Conservation (phyloP, 2,113 vertebrate species). For the Mirza zaza region DNA sequence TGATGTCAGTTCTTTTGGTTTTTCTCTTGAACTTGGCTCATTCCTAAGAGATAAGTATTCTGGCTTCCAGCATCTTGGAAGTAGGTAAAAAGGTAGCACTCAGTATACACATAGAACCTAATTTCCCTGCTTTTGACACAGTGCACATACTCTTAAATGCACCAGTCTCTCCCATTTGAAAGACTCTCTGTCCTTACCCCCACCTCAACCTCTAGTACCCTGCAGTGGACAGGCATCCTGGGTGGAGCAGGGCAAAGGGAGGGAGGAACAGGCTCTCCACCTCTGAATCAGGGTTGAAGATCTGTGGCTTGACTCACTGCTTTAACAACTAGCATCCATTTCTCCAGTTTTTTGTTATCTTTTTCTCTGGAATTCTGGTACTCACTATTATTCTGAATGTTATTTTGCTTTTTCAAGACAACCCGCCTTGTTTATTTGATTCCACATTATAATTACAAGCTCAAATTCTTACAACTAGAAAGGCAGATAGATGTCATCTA, state of each 20-base stretch:
- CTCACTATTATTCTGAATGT: neutral
- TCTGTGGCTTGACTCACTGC: neutral
- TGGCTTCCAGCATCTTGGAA: neutral
- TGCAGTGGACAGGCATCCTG: no score
- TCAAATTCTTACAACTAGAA: slow-evolving; percentile 24
- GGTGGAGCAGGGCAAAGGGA: no score
- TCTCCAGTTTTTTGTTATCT: neutral
- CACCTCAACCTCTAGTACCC: no score
- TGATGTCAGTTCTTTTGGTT: neutral
- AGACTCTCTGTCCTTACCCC: neutral
- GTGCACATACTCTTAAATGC: neutral
- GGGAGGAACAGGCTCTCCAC: neutral
- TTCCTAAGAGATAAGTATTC: neutral
- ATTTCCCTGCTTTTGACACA: neutral
- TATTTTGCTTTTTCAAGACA: slow-evolving; percentile 1
- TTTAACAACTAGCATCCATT: neutral
- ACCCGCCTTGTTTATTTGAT: slow-evolving; percentile 36
- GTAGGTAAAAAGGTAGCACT: neutral
- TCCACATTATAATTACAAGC: neutral
- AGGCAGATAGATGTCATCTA: slow-evolving; percentile 8
- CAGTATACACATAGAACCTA: neutral
- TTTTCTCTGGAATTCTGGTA: slow-evolving; percentile 42
- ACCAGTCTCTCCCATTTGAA: neutral
- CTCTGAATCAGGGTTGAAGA: neutral
- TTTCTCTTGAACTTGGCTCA: neutral